Percentiles rank a stretch among this genome's conserved stretches.
phyloP scores from a whole-genome alignment of 2,113 vertebrate genomes.

The Apodemus sylvaticus region DNA sequence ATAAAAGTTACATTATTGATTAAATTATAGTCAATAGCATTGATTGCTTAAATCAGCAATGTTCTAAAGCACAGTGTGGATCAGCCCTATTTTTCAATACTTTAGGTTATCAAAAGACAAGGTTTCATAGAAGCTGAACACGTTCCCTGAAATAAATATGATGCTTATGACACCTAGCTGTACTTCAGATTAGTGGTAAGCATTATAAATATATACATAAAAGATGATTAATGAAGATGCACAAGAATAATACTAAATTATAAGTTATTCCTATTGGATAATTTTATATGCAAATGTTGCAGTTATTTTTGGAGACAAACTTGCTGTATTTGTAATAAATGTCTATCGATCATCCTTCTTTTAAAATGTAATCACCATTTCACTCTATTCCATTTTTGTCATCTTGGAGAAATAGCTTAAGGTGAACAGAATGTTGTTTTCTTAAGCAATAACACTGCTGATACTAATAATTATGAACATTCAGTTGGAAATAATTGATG shows the following conservation, averaged over 20 bases:
- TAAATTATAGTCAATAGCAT: not conserved
- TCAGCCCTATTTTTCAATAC: not conserved
- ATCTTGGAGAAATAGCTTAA: not conserved
- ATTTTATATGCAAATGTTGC: not conserved
- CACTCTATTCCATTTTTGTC: not conserved
- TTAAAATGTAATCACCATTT: not conserved
- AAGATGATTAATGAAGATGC: not conserved
- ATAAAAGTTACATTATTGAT: conserved; percentile 10
- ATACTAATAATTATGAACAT: not conserved
- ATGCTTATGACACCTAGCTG: not conserved
- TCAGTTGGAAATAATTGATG: not conserved
- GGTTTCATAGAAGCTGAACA: not conserved
- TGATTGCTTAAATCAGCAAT: not conserved
- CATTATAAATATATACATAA: not conserved
- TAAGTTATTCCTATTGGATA: not conserved
- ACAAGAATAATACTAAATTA: not conserved
- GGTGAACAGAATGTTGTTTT: not conserved
- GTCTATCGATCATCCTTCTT: not conserved
- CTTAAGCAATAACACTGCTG: not conserved
- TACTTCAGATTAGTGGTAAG: not conserved
- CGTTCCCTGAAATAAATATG: not conserved
- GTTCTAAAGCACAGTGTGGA: not conserved
- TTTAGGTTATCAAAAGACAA: not conserved
- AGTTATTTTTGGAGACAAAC: not conserved
- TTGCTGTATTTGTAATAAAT: not conserved